phyloP scores from a whole-genome alignment of 1,140 invertebrate species.

The Pseudomyrmex pallidus region DNA sequence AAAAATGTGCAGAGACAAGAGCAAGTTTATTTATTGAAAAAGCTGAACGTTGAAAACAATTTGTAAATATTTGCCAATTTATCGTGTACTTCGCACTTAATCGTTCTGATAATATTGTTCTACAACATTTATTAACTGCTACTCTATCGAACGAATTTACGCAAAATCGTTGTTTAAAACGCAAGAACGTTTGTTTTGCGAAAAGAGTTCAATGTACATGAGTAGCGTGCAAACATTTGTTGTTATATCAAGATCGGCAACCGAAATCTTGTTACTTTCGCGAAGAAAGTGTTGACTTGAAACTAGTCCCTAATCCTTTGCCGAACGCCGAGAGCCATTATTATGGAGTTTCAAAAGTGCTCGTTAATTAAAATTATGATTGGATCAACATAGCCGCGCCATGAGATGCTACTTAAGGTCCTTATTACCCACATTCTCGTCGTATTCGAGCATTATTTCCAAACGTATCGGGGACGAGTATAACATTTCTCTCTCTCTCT shows the following conservation, averaged over 20 bases:
- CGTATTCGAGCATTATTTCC: slow-evolving; percentile 1
- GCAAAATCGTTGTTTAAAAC: too few relatives aligned
- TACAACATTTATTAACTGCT: too few relatives aligned
- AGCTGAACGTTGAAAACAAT: too few relatives aligned
- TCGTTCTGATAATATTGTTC: too few relatives aligned
- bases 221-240: slow-evolving; percentile 31
- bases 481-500: too few relatives aligned
- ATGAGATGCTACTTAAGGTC: slow-evolving; percentile 38
- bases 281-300: slow-evolving; percentile 47
- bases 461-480: too few relatives aligned
- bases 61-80: too few relatives aligned
- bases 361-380: slow-evolving; percentile 61
- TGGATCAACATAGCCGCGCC: slow-evolving; percentile 58
- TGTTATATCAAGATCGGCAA: slow-evolving; percentile 38
- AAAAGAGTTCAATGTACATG: background rate
- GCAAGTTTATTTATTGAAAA: too few relatives aligned
- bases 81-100: too few relatives aligned
- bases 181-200: background rate
- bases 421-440: background rate
- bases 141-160: too few relatives aligned
- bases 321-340: slow-evolving; percentile 33
- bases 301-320: slow-evolving; percentile 58
- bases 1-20: too few relatives aligned
- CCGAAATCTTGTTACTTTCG: slow-evolving; percentile 64
- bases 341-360: slow-evolving; percentile 19